Percentiles rank a stretch among this genome's conserved stretches.
phyloP scores from a whole-genome alignment of 35 echinoderm and acorn worm species.

The Lytechinus variegatus region DNA sequence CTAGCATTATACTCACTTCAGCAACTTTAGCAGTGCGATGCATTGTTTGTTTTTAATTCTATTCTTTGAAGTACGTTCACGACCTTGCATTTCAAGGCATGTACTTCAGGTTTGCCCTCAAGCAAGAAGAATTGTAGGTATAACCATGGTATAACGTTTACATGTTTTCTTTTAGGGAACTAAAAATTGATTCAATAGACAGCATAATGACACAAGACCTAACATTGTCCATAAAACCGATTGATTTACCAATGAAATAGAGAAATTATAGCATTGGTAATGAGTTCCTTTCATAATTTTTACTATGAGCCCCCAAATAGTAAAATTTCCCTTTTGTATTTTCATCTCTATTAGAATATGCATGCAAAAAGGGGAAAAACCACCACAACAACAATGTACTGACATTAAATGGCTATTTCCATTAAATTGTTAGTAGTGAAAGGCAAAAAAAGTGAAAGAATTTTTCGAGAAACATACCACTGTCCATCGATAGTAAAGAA shows the following conservation, averaged over 20 bases:
- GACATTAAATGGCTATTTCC: neutral
- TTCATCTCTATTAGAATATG: neutral
- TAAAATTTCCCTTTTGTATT: too few relatives aligned
- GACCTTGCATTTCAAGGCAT: neutral
- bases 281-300: too few relatives aligned
- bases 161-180: neutral
- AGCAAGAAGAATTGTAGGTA: neutral
- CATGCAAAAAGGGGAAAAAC: neutral
- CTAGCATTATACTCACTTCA: neutral
- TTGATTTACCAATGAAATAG: too few relatives aligned
- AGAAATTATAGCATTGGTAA: too few relatives aligned
- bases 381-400: too few relatives aligned
- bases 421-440: neutral
- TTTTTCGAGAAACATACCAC: neutral
- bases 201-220: neutral
- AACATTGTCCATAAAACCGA: too few relatives aligned
- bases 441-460: neutral
- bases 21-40: neutral
- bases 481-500: too few relatives aligned
- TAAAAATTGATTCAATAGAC: neutral
- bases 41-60: neutral
- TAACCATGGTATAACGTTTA: too few relatives aligned
- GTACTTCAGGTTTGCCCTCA: neutral
- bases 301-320: too few relatives aligned
- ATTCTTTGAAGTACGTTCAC: neutral